Evolutionary conservation across 2,113 vertebrate species (phyloP), one percentile per base, ranked within the genome.

Genomic region (Alethe diademata): DNA sequence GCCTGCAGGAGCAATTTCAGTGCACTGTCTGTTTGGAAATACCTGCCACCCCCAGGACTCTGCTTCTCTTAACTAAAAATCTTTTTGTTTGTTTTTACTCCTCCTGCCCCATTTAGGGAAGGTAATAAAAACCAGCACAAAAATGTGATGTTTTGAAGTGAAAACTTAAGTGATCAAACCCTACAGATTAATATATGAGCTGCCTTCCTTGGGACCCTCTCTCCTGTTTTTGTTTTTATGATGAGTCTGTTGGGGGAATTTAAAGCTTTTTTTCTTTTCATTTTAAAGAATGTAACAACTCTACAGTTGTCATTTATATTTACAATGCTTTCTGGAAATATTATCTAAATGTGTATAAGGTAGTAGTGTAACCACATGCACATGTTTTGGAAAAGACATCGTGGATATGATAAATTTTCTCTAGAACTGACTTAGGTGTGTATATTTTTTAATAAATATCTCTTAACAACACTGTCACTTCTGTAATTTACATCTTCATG

Each of bases 181-280:
- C 29, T 66, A 22, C 31, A 40, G 13, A 16, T 35, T 8, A 43
- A 22, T 51, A 10, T 47, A 22, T 51, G 38, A 61, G 6, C 20
- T 65, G 69, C 15, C 5, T 78, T 42, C 14, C 19, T 69, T 86
- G 33, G 42, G 42, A 64, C 0, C 2, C 7, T 5, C 4, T 6
- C 11, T 3, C 5, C 3, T 0, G 3, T 17, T 36, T 8, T 56
- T 56, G 5, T 13, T 38, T 31, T n/a, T 40, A 25, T 60, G 8
- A 2, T n/a, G 22, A 24, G 5, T 53, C 4, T 62, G 0, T 31
- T 40, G 35, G 7, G 12, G 4, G 4, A 2, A 3, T 24, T 45
- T 23, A 57, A 66, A 35, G 17, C 25, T 57, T 70, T 64, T 42
- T 56, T 19, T n/a, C 28, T 28, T 48, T 8, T 3, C 7, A 25